Evolutionary conservation across 2,113 vertebrate genomes (phyloP).

Genomic region (Silurus glanis): DNA sequence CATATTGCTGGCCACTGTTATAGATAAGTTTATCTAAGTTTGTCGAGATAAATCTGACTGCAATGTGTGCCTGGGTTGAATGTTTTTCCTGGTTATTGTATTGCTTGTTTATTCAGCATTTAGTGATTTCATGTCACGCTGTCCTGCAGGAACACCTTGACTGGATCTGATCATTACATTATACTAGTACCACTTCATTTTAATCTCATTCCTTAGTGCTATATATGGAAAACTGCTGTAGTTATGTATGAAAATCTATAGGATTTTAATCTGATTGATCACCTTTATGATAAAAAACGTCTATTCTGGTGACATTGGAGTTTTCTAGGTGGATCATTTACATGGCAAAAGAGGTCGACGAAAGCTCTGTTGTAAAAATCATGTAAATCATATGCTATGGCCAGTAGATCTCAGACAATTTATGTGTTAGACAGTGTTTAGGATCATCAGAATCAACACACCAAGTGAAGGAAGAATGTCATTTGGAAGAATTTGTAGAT

Average conservation of each 20-base stretch:
- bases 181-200: background rate
- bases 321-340: background rate
- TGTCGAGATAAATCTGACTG: background rate
- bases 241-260: background rate
- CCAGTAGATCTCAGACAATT: background rate
- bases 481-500: background rate
- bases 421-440: background rate
- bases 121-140: background rate
- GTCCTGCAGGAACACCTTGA: background rate
- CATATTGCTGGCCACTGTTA: background rate
- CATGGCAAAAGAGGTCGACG: background rate
- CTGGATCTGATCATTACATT: background rate
- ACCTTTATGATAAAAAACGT: background rate
- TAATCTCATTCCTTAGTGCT: background rate
- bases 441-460: background rate
- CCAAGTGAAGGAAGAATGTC: background rate
- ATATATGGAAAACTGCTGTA: background rate
- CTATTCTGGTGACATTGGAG: background rate
- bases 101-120: slow-evolving; percentile 19
- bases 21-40: slow-evolving; percentile 3
- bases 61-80: background rate
- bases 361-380: background rate
- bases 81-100: background rate
- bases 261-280: background rate
- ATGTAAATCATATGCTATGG: background rate